phyloP scores from a whole-genome alignment of 2,888 invertebrate genomes.

The Hypercompe scribonia region DNA sequence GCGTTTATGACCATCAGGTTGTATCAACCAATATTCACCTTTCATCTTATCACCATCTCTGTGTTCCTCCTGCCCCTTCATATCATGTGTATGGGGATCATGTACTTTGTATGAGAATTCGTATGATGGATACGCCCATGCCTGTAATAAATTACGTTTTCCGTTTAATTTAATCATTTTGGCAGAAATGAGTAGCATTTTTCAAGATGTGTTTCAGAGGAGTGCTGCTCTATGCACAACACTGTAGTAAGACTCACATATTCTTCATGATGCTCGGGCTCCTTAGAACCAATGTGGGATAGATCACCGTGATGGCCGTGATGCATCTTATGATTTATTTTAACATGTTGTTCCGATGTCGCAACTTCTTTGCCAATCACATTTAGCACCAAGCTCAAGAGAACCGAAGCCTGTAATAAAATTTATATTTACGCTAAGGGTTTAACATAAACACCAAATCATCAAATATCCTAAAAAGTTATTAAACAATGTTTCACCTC shows the following conservation, averaged over 20 bases:
- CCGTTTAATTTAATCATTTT: no score
- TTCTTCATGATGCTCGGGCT: conserved; percentile 76
- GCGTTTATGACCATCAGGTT: conserved; percentile 84
- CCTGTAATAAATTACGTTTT: conserved; percentile 58
- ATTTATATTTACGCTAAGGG: neutral
- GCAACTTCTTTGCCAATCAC: conserved; percentile 64
- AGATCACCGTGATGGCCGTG: conserved; percentile 63
- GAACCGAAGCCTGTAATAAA: conserved; percentile 59
- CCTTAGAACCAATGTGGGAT: conserved; percentile 63
- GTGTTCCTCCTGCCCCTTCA: conserved; percentile 81
- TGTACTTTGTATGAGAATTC: conserved; percentile 86
- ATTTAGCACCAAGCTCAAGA: conserved; percentile 63
- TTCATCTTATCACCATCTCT: conserved; percentile 83
- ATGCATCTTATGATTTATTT: conserved; percentile 48
- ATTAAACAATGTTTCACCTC: conserved; percentile 21
- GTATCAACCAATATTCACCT: conserved; percentile 83
- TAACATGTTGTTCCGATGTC: conserved; percentile 68
- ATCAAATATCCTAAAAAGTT: neutral
- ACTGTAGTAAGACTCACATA: conserved; percentile 65
- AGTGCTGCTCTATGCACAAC: neutral
- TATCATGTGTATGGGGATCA: conserved; percentile 86
- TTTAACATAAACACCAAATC: neutral
- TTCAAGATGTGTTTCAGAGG: neutral
- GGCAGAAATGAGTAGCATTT: no score
- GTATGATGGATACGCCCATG: conserved; percentile 80